Evolutionary conservation across 2,113 vertebrate genomes (phyloP), one percentile per base, ranked within the genome.

Genomic region (Rafetus swinhoei): DNA sequence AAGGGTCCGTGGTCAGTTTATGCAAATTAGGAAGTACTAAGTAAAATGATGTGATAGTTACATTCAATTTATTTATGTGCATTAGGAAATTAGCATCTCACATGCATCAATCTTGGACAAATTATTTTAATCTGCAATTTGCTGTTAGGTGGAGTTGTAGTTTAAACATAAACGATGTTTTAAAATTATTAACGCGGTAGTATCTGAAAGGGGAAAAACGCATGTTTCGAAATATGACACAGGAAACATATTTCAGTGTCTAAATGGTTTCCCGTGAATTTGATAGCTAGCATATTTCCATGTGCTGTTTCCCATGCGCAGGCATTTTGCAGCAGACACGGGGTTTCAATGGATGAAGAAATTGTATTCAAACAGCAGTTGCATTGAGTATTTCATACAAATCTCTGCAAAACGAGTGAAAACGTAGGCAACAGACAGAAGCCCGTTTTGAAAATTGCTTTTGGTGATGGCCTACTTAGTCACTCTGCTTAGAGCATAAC

Each of bases 11-110:
- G 92, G 91, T 1, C 32, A 84, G 57, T 82, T 81, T 56, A 88
- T 83, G 80, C 85, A 88, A 93, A 96, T 90, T 84, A 92, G 89
- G 35, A 39, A 59, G 57, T 24, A 6, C 57, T 72, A 81, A 50
- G 27, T 93, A 84, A 93, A 50, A 88, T 13, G 15, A 62, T 60
- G 27, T 18, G 1, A 8, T 9, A 9, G 0, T 81, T 29, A 69
- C 81, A 87, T 50, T 9, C 5, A n/a, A 1, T 21, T 15, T 35
- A 52, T 39, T 56, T 85, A 22, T 15, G 12, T 19, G 69, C 13
- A 35, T 25, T 53, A 89, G 60, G 57, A 9, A 53, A 4, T 10
- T 2, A 35, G 82, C 69, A 72, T 81, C 32, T 29, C 27, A 45
- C 87, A 80, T 55, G 25, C 39, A 32, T 5, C 21, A 1, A 1